These are phyloP conservation scores for Plutomurus gul DNA, from an alignment of 1,140 invertebrate species.

Conservation along the genomic window DNA sequence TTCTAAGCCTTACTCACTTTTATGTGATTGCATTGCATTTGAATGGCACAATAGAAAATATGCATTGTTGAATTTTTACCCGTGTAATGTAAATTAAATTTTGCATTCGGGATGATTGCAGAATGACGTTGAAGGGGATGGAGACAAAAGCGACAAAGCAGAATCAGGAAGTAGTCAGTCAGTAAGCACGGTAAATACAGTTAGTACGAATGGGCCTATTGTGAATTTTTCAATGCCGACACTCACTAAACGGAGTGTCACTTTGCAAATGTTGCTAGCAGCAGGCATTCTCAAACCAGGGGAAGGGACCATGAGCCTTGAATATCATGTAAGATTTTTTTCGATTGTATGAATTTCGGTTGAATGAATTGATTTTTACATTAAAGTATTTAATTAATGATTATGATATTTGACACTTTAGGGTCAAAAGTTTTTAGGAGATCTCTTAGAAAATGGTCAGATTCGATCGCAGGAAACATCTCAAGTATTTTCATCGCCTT, in stretches of 20 bases:
- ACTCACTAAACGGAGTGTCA: conserved; percentile 72
- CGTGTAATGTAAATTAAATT: neutral
- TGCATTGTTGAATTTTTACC: neutral
- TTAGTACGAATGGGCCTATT: conserved; percentile 33
- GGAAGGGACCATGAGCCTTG: conserved; percentile 79
- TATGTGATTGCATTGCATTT: too few species aligned
- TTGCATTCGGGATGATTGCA: neutral
- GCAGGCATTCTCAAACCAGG: conserved; percentile 81
- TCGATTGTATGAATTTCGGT: neutral
- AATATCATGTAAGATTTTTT: conserved; percentile 72
- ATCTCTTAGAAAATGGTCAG: conserved; percentile 81
- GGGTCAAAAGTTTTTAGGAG: conserved; percentile 87
- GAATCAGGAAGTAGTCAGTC: conserved; percentile 33
- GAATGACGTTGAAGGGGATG: conserved; percentile 35
- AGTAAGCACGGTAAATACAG: neutral
- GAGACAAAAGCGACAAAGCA: conserved; percentile 36
- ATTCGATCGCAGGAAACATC: conserved; percentile 86
- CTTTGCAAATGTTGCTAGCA: conserved; percentile 78
- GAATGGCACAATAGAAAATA: neutral
- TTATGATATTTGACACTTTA: conserved; percentile 57
- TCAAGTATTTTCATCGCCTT: conserved; percentile 85
- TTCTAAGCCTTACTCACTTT: too few species aligned
- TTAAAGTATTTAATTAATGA: neutral
- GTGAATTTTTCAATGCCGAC: conserved; percentile 42
- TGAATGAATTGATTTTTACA: neutral